phyloP scores from a whole-genome alignment of 2,113 vertebrate genomes.

The Prinia subflava region DNA sequence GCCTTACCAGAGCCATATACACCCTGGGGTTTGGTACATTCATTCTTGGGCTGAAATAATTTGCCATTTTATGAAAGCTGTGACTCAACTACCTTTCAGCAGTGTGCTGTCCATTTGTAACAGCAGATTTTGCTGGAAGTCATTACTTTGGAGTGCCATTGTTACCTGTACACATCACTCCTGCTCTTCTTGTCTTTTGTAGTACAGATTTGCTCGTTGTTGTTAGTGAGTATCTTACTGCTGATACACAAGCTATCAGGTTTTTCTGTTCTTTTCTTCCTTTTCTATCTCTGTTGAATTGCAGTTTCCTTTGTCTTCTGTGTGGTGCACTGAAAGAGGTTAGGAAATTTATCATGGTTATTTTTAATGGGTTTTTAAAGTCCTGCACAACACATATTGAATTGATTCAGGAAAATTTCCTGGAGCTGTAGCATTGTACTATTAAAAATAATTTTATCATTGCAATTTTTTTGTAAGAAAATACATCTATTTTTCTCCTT shows the following conservation, averaged over 20 bases:
- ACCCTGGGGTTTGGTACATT: neutral
- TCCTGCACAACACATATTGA: neutral
- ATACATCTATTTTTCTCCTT: neutral
- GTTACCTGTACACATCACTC: neutral
- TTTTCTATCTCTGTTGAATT: conserved; percentile 38
- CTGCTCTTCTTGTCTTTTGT: conserved; percentile 5
- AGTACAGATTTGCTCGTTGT: neutral
- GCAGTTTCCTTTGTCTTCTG: conserved; percentile 57
- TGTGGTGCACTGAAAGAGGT: neutral
- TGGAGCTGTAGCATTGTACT: neutral
- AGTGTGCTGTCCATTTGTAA: neutral
- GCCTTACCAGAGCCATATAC: neutral
- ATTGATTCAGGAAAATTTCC: conserved; percentile 50
- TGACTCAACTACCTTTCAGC: conserved; percentile 32
- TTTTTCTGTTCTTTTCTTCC: conserved; percentile 15
- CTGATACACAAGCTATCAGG: conserved; percentile 10
- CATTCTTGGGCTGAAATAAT: conserved; percentile 2
- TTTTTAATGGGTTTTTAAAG: conserved; percentile 56
- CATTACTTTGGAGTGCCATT: conserved; percentile 27
- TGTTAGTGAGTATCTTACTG: neutral
- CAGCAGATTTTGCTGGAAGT: conserved; percentile 44
- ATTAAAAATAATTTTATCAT: conserved; percentile 45
- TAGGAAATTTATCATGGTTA: conserved; percentile 48
- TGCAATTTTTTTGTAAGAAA: conserved; percentile 16
- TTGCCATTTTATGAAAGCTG: neutral